Evolutionary conservation across 1,140 invertebrate species (phyloP).

Genomic region (Diuraphis noxia): DNA sequence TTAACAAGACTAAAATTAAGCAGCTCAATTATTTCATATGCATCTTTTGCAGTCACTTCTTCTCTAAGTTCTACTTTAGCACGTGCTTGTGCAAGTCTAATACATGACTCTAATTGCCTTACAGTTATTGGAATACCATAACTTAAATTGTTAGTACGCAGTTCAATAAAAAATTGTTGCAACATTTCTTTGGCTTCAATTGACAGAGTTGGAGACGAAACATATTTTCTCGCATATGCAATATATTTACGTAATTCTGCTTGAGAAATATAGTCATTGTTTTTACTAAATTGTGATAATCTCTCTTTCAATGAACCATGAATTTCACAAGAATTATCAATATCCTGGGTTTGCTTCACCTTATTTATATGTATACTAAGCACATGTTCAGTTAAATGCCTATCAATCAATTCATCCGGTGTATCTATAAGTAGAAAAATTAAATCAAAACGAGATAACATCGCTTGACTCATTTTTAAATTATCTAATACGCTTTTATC

Average conservation of each 20-base stretch:
- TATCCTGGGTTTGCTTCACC: background rate
- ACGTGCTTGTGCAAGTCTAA: conserved; percentile 83
- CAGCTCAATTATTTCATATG: conserved; percentile 82
- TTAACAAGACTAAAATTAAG: conserved; percentile 80
- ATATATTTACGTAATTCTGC: conserved; percentile 85
- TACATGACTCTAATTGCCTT: conserved; percentile 84
- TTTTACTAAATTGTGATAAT: conserved; percentile 60
- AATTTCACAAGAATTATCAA: background rate
- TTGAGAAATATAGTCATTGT: conserved; percentile 73
- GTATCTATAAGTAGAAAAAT: conserved; percentile 89
- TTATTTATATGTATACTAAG: conserved; percentile 20
- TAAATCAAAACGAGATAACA: conserved; percentile 91
- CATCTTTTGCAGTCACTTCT: conserved; percentile 78
- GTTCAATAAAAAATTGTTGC: conserved; percentile 80
- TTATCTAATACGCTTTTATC: conserved; percentile 88
- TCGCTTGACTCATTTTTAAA: conserved; percentile 79
- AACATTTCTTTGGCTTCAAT: conserved; percentile 71
- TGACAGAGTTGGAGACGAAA: conserved; percentile 75
- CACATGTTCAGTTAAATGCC: conserved; percentile 33
- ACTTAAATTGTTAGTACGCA: conserved; percentile 71
- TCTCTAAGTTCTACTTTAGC: conserved; percentile 82
- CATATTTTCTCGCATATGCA: conserved; percentile 86
- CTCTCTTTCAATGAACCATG: background rate
- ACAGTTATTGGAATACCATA: conserved; percentile 76
- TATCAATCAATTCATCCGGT: conserved; percentile 69